These are phyloP conservation scores for Iphiclides podalirius DNA, from an alignment of 2,888 invertebrate species.

Conservation along the genomic window DNA sequence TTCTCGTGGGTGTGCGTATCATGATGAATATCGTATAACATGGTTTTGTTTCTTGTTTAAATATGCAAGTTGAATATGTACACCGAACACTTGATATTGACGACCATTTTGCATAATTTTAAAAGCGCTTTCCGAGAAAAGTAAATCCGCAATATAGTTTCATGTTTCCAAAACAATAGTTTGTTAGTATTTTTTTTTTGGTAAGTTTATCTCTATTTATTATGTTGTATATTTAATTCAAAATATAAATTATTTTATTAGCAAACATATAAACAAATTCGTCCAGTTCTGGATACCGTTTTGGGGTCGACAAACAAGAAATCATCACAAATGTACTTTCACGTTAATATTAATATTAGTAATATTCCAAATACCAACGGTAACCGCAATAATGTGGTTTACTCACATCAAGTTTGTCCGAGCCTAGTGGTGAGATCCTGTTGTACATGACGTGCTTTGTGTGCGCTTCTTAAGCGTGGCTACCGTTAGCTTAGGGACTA, in stretches of 20 bases:
- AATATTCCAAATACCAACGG: neutral
- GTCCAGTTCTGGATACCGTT: no score
- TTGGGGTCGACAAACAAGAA: neutral
- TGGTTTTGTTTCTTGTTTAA: constrained; percentile 45
- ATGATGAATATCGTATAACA: constrained; percentile 8
- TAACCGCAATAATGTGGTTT: constrained; percentile 3
- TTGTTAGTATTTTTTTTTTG: no score
- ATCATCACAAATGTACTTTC: neutral
- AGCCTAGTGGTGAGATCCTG: constrained; percentile 5
- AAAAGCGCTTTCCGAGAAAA: constrained; percentile 7
- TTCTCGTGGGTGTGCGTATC: constrained; percentile 26
- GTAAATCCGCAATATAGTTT: no score
- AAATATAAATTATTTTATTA: no score
- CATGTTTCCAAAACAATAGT: no score
- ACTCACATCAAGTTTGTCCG: constrained; percentile 4
- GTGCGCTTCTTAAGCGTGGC: constrained; percentile 1
- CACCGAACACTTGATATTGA: no score
- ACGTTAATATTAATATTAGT: neutral
- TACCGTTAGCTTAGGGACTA: constrained; percentile 11
- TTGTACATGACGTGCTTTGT: constrained; percentile 16
- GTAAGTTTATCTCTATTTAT: no score
- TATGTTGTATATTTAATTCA: no score
- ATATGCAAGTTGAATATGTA: no score
- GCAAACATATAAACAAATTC: no score
- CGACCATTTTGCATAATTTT: constrained; percentile 9